phyloP scores from a whole-genome alignment of 2,113 vertebrate genomes.

The Platysteira castanea region DNA sequence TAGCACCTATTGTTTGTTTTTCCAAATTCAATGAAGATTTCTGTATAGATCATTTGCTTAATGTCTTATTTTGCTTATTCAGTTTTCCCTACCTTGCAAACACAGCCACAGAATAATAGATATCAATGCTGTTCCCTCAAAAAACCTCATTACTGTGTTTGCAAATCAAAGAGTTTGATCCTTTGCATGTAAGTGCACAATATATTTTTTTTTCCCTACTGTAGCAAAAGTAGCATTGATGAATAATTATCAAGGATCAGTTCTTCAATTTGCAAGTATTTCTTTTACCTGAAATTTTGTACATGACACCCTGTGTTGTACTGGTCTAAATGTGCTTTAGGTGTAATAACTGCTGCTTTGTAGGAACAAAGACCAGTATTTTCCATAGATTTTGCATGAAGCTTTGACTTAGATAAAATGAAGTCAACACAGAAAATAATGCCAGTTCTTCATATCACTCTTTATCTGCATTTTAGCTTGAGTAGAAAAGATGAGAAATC shows the following conservation, averaged over 20 bases:
- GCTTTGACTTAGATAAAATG: not conserved
- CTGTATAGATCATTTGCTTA: not conserved
- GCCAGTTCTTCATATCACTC: not conserved
- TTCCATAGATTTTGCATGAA: not conserved
- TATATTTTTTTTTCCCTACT: not conserved
- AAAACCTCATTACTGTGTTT: not conserved
- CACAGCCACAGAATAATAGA: not conserved
- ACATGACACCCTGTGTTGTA: not conserved
- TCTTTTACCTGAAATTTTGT: not conserved
- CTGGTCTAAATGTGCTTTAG: not conserved
- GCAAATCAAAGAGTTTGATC: not conserved
- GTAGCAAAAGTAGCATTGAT: not conserved
- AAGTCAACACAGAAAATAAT: not conserved
- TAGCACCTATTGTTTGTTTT: not conserved
- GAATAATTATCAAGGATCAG: not conserved
- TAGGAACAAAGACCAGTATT: not conserved
- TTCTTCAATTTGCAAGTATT: not conserved
- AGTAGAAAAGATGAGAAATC: not conserved
- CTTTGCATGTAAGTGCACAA: not conserved
- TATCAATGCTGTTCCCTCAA: not conserved
- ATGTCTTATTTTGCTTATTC: not conserved
- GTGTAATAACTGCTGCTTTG: not conserved
- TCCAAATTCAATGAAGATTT: not conserved
- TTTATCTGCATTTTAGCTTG: not conserved
- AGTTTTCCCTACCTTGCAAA: not conserved